These are phyloP conservation scores for Potorous gilbertii DNA, from an alignment of 2,797 vertebrate genomes.

Conservation along the genomic window DNA sequence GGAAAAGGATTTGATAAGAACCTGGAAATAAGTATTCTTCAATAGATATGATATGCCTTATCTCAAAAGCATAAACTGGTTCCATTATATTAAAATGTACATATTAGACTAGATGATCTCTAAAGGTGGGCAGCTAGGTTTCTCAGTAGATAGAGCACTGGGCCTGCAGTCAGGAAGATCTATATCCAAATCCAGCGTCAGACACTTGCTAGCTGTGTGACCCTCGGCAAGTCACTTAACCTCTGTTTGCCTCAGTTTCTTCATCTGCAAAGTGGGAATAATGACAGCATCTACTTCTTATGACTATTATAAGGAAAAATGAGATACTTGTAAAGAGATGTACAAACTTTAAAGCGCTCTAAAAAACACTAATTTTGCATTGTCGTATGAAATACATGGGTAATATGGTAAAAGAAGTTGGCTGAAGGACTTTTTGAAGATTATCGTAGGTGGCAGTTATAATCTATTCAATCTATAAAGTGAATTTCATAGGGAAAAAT, in stretches of 20 bases:
- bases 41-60: background rate
- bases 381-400: background rate
- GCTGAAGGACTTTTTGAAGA: background rate
- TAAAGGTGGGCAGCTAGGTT: background rate
- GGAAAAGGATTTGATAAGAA: background rate
- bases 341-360: background rate
- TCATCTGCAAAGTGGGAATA: background rate
- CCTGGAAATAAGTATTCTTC: conserved; percentile 30
- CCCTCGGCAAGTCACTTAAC: background rate
- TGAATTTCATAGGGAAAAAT: background rate
- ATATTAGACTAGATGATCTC: background rate
- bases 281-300: background rate
- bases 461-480: background rate
- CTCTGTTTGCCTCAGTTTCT: background rate
- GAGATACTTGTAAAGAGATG: background rate
- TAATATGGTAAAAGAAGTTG: background rate
- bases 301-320: background rate
- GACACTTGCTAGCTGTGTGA: background rate
- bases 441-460: background rate
- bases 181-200: background rate
- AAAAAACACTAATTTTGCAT: background rate
- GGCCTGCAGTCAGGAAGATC: background rate
- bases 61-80: background rate
- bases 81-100: background rate
- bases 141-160: background rate